These are phyloP conservation scores for Autographa gamma DNA, from an alignment of 2,888 invertebrate species.

Conservation along the genomic window DNA sequence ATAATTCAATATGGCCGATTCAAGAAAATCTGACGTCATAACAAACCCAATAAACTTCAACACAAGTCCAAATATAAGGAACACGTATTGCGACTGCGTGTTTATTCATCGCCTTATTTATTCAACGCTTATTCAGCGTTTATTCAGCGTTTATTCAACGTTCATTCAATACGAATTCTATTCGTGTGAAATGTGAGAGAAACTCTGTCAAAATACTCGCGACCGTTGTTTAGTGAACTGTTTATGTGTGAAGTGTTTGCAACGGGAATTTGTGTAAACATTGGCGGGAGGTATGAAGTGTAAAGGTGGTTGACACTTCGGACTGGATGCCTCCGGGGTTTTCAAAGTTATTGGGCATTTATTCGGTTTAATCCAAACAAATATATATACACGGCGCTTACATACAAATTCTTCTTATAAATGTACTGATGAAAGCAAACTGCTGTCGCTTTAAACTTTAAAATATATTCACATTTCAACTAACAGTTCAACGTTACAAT, in stretches of 20 bases:
- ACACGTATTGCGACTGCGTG: constrained; percentile 15
- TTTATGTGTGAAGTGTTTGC: constrained; percentile 11
- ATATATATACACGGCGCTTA: too few relatives aligned
- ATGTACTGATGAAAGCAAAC: too few relatives aligned
- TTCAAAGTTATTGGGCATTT: background rate
- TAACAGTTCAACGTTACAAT: too few relatives aligned
- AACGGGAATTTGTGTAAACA: constrained; percentile 44
- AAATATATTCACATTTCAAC: too few relatives aligned
- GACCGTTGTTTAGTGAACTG: constrained; percentile 16
- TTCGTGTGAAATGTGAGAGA: constrained; percentile 41
- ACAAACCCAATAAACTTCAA: constrained; percentile 1
- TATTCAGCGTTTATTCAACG: constrained; percentile 45
- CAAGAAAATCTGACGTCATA: background rate
- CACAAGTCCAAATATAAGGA: constrained; percentile 18
- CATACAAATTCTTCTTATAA: too few relatives aligned
- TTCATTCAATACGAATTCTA: constrained; percentile 42
- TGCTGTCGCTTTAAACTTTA: too few relatives aligned
- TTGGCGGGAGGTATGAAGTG: constrained; percentile 26
- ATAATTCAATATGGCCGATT: background rate
- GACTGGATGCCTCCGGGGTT: background rate
- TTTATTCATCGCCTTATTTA: constrained; percentile 47
- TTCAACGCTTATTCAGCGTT: constrained; percentile 43
- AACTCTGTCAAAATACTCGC: constrained; percentile 36
- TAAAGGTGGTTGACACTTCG: constrained; percentile 12
- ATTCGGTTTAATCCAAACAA: too few relatives aligned